These are phyloP conservation scores for Eurytoma adleriae DNA, from an alignment of 2,888 invertebrate species.

Conservation along the genomic window DNA sequence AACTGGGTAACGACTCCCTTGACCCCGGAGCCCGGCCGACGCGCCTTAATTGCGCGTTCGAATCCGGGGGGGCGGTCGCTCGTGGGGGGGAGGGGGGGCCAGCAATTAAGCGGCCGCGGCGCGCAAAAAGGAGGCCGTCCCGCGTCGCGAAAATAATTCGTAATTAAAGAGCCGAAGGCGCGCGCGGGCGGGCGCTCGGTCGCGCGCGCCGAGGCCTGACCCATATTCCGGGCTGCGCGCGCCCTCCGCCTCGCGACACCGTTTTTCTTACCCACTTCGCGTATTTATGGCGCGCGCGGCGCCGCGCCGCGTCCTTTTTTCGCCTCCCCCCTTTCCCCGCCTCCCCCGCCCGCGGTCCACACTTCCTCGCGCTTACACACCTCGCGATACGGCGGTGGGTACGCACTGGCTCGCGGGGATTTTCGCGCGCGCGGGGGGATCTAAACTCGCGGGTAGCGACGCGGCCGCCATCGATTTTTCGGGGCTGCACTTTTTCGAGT, in stretches of 20 bases:
- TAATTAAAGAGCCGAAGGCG: slow-evolving; percentile 50
- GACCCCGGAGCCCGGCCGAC: slow-evolving; percentile 1
- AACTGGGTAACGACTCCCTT: slow-evolving; percentile 27
- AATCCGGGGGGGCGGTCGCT: not conserved
- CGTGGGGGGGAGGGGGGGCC: not conserved
- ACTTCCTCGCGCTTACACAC: not conserved
- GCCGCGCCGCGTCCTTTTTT: slow-evolving; percentile 34
- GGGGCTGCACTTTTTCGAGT: too few relatives aligned
- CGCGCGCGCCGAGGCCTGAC: slow-evolving; percentile 44
- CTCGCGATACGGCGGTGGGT: not conserved
- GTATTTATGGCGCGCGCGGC: slow-evolving; percentile 57
- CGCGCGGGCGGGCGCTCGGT: not conserved
- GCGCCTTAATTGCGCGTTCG: slow-evolving; percentile 23
- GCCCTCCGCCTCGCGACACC: slow-evolving; percentile 52
- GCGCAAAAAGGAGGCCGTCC: not conserved
- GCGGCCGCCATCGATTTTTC: not conserved
- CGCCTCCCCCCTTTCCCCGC: not conserved
- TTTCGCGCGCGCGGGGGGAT: not conserved
- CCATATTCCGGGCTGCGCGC: slow-evolving; percentile 46
- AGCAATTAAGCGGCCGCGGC: slow-evolving; percentile 5
- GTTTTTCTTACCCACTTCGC: slow-evolving; percentile 58
- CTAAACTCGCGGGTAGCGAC: not conserved
- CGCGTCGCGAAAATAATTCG: slow-evolving; percentile 45
- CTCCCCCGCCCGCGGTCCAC: not conserved
- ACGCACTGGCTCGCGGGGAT: not conserved